These are phyloP conservation scores for Xanthia icteritia DNA, from an alignment of 2,888 invertebrate genomes.

Conservation along the genomic window DNA sequence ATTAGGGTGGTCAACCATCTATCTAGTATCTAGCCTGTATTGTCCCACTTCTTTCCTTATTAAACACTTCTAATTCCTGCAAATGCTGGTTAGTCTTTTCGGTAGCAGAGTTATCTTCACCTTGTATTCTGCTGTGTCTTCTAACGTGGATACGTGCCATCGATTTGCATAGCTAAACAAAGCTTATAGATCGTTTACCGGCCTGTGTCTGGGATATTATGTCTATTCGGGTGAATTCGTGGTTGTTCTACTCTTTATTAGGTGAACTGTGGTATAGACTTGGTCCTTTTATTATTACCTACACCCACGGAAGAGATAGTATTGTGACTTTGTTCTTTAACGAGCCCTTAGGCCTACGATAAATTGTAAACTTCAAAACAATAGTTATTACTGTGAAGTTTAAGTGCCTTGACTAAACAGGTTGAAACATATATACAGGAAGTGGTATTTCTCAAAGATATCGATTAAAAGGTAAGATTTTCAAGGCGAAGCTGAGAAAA, in stretches of 20 bases:
- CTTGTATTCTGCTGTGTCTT: neutral
- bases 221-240: neutral
- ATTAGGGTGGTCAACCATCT: neutral
- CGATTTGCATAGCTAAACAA: neutral
- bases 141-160: neutral
- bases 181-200: neutral
- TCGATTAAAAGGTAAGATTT: too few species aligned
- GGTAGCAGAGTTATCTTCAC: neutral
- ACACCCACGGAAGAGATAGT: neutral
- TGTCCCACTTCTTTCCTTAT: neutral
- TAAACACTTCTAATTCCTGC: neutral
- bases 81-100: neutral
- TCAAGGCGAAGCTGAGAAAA: too few species aligned
- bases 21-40: neutral
- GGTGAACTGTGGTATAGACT: neutral
- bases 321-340: neutral
- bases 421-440: neutral
- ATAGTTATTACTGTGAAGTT: neutral
- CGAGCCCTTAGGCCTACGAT: neutral
- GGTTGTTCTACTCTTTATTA: neutral
- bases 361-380: constrained; percentile 8
- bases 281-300: neutral
- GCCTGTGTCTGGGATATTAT: neutral
- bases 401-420: neutral
- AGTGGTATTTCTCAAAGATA: neutral